A percentile compares a stretch with the other conserved stretches of the same genome.
These are phyloP conservation scores for Pogonognathellus flavescens DNA, from an alignment of 1,140 invertebrate genomes.

Conservation along the genomic window DNA sequence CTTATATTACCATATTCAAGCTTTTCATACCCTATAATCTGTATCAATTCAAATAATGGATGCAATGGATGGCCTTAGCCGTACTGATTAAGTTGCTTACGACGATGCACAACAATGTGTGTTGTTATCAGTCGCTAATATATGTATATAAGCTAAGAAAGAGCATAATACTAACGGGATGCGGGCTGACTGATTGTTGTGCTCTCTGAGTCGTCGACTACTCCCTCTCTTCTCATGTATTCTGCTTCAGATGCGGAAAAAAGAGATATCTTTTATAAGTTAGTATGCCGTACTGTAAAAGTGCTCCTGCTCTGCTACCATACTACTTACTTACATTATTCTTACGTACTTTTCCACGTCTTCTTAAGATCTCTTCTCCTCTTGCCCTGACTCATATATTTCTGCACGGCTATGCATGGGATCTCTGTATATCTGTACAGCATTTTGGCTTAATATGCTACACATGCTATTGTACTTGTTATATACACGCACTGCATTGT, in stretches of 20 bases:
- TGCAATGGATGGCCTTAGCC: slow-evolving; percentile 8
- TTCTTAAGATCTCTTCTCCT: too few relatives aligned
- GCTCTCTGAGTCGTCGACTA: slow-evolving; percentile 34
- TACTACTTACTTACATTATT: slow-evolving; percentile 11
- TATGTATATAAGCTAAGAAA: neutral
- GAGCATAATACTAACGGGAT: slow-evolving; percentile 37
- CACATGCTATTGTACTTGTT: neutral
- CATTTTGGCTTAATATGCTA: neutral
- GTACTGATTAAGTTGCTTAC: neutral
- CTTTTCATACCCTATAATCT: too few relatives aligned
- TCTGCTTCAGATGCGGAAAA: slow-evolving; percentile 43
- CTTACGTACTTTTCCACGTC: neutral
- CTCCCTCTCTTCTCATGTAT: neutral
- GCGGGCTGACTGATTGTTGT: slow-evolving; percentile 42
- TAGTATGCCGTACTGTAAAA: slow-evolving; percentile 47
- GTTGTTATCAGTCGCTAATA: neutral
- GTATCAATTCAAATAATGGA: too few relatives aligned
- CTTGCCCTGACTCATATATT: too few relatives aligned
- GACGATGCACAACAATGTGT: neutral
- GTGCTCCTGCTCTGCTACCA: neutral
- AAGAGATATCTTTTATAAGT: slow-evolving; percentile 46
- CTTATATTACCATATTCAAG: too few relatives aligned
- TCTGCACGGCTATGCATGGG: too few relatives aligned
- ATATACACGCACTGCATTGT: neutral
- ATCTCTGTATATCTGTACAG: neutral